Evolutionary conservation across 2,797 vertebrate genomes (phyloP).

Genomic region (Spinibarbus caldwelli): DNA sequence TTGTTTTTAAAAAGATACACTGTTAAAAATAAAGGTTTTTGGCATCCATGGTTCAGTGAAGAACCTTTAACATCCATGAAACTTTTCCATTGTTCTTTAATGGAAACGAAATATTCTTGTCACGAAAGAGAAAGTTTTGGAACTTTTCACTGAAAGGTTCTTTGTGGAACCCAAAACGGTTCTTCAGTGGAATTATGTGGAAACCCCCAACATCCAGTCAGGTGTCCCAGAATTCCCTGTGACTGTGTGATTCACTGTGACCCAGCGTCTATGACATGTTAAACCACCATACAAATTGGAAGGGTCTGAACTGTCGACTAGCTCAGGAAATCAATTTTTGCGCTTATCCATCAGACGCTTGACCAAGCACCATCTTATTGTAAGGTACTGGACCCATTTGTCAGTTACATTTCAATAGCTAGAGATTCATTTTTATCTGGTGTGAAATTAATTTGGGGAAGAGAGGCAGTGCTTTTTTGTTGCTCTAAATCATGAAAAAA

Average conservation of each 20-base stretch:
- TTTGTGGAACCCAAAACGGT: background rate
- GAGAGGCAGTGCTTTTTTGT: background rate
- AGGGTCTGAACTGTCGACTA: background rate
- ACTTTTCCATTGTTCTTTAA: background rate
- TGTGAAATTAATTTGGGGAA: constrained; percentile 79
- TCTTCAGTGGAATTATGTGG: background rate
- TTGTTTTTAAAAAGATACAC: background rate
- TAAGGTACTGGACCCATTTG: background rate
- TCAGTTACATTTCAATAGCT: constrained; percentile 58
- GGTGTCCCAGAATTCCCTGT: background rate
- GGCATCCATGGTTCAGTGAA: background rate
- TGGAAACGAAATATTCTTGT: background rate
- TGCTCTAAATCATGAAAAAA: background rate
- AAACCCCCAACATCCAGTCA: background rate
- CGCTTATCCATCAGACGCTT: constrained; percentile 5
- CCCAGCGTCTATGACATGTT: constrained; percentile 9
- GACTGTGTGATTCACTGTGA: background rate
- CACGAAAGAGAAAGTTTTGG: background rate
- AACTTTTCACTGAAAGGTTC: background rate
- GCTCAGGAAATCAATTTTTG: constrained; percentile 19
- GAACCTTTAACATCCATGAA: background rate
- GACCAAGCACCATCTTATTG: background rate
- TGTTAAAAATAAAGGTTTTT: background rate
- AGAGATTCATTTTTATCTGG: constrained; percentile 73
- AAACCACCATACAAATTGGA: constrained; percentile 12